phyloP scores from a whole-genome alignment of 2,888 invertebrate species.

The Mycogona germanica region DNA sequence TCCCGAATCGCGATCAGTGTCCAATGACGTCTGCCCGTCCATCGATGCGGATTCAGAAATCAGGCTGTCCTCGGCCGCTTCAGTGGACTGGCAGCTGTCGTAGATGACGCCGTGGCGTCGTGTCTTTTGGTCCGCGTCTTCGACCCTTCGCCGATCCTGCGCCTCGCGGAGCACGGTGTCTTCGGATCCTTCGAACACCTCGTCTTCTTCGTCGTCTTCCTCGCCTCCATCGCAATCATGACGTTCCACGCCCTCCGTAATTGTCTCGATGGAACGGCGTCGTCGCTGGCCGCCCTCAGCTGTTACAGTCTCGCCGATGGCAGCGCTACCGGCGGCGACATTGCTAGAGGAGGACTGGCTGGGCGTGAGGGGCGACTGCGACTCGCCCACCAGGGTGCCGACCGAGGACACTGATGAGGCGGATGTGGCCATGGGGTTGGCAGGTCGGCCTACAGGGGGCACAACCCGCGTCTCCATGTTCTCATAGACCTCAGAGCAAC shows the following conservation, averaged over 20 bases:
- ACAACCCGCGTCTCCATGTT: constrained; percentile 10
- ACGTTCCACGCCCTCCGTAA: background rate
- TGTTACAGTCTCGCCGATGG: background rate
- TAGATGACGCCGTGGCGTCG: constrained; percentile 12
- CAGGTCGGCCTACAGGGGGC: background rate
- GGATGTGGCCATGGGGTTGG: background rate
- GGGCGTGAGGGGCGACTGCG: no score
- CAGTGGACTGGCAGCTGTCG: background rate
- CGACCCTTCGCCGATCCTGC: no score
- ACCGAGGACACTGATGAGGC: constrained; percentile 13
- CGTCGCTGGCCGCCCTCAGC: background rate
- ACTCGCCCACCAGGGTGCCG: constrained; percentile 7
- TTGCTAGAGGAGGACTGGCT: no score
- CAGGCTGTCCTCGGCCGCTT: background rate
- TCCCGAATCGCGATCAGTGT: constrained; percentile 9
- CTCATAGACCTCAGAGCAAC: constrained; percentile 53
- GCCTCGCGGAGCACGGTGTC: no score
- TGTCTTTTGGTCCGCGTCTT: background rate
- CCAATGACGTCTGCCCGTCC: background rate
- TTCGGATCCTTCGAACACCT: background rate
- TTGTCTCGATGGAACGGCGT: background rate
- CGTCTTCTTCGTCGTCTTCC: constrained; percentile 12
- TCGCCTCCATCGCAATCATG: constrained; percentile 15
- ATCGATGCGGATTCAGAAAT: background rate
- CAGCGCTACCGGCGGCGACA: no score